Base-by-base conservation (phyloP, 1,140 invertebrate genomes). In the Halesus radiatus region DNA sequence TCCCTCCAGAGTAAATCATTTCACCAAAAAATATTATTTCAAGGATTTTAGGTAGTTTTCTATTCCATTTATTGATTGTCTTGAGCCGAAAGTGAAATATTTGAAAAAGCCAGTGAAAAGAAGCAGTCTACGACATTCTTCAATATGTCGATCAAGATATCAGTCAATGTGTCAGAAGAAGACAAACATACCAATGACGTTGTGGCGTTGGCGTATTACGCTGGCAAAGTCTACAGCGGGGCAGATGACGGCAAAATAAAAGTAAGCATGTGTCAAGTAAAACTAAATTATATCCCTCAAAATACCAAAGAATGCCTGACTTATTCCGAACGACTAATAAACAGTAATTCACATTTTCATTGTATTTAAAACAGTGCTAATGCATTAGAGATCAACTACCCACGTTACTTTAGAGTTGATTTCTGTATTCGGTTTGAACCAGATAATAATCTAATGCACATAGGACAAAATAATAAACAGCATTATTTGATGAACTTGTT, bases 231-330 rank as follows among this genome's bases (percentile, higher is more conserved):
- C 6, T 89, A 88, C 79, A 89, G 86, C 79, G 89, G 85, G 52
- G 87, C 84, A 20, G 89, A 90, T 81, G 89, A 90, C 81, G 89
- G 89, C n/a, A 88, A 88, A 84, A 87, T 90, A 20, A 90, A 90
- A 85, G 89, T 89, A 85, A 84, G 79, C 66, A 52, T 70, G 37
- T 45, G 37, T 45, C 37, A 45, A 10, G 1, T 45, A 45, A 45
- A 45, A 45, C 10, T 8, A 3, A 45, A 45, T 45, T 45, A 45
- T 7, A 37, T 37, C 32, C 32, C 3, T 8, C 32, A 37, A 37
- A 37, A 37, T 37, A 45, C 37, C 37, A 13, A 45, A 37, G 32
- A 8, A 37, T 37, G 32, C 32, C 32, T 4, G 32, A 10, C 13
- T 45, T 45, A 45, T 45, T 45, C 37, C 13, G 32, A 8, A 37